Conservation (phyloP, 2,113 vertebrate species). For the Sinocyclocheilus maitianheensis region DNA sequence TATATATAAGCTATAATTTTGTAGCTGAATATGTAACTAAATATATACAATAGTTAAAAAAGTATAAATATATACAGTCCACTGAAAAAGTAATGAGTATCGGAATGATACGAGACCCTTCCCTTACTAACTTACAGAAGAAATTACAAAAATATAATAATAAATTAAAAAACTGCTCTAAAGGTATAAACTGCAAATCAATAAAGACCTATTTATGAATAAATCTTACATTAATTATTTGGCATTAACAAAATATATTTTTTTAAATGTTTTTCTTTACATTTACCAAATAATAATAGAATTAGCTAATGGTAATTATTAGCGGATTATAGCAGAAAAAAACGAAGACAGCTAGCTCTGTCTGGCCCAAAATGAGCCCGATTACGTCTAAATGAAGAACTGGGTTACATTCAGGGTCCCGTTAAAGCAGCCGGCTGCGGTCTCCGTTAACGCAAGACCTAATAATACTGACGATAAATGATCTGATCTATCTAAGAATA, state of each 20-base stretch:
- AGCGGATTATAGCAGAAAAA: neutral
- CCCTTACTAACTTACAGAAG: too few relatives aligned
- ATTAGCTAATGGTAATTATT: too few relatives aligned
- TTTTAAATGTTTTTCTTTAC: neutral
- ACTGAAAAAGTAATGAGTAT: too few relatives aligned
- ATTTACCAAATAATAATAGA: neutral
- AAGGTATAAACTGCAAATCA: neutral
- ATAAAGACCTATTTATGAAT: neutral
- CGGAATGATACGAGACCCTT: too few relatives aligned
- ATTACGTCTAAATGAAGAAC: constrained; percentile 22
- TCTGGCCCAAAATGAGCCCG: constrained; percentile 13
- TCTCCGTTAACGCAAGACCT: constrained; percentile 1
- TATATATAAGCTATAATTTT: too few relatives aligned
- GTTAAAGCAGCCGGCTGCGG: neutral
- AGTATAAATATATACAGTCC: too few relatives aligned
- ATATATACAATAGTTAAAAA: too few relatives aligned
- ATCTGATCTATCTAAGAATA: neutral
- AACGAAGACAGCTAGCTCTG: neutral
- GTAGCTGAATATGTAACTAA: too few relatives aligned
- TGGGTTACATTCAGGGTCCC: neutral
- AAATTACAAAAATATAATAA: neutral
- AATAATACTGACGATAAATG: neutral
- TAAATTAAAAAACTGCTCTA: neutral
- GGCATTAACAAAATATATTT: neutral
- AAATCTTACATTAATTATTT: neutral